phyloP scores from a whole-genome alignment of 2,888 invertebrate genomes.

The Drosophila melanocephala region DNA sequence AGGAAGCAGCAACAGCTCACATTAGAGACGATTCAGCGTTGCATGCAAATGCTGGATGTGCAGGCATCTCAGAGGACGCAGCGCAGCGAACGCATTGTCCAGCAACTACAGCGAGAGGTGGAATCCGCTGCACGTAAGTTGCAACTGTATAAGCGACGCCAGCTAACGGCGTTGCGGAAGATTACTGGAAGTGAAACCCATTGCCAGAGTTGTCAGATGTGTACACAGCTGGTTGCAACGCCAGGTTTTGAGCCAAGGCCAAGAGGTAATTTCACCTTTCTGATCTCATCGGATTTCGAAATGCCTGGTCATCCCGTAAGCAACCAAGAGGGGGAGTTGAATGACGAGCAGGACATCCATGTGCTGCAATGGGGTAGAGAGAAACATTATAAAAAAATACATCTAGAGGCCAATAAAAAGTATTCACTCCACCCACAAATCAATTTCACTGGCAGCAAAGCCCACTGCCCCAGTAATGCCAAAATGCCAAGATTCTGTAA shows the following conservation, averaged over 20 bases:
- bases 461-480: conserved; percentile 1
- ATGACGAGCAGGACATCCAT: neutral
- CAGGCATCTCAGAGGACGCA: neutral
- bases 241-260: neutral
- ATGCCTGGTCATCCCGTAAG: neutral
- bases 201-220: conserved; percentile 39
- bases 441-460: neutral
- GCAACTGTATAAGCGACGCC: neutral
- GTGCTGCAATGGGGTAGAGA: conserved; percentile 17
- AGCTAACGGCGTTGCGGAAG: conserved; percentile 7
- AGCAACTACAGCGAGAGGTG: conserved; percentile 50
- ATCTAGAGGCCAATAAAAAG: neutral
- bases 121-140: conserved; percentile 22
- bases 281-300: conserved; percentile 6
- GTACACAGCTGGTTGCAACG: conserved; percentile 4
- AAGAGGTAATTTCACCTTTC: conserved; percentile 17
- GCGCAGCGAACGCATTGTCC: conserved; percentile 22
- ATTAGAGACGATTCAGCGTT: conserved; percentile 14
- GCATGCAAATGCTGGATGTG: conserved; percentile 28
- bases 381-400: neutral
- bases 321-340: neutral
- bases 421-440: neutral
- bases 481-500: neutral
- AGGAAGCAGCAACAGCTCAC: conserved; percentile 19
- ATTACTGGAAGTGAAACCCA: neutral